phyloP scores from a whole-genome alignment of 2,113 vertebrate species.

The Leucopsar rothschildi region DNA sequence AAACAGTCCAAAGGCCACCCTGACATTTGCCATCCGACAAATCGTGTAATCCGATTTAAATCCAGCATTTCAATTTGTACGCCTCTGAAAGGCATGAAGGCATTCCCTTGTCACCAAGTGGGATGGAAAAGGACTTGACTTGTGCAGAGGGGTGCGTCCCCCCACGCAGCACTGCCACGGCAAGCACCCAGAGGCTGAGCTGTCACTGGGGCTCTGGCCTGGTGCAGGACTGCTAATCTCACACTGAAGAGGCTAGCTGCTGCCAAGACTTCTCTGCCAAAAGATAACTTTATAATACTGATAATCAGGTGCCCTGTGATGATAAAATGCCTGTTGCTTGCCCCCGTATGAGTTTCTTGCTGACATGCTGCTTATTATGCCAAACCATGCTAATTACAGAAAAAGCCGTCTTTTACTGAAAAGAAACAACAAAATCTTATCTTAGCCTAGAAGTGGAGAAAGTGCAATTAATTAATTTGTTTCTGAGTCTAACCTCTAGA shows the following conservation, averaged over 20 bases:
- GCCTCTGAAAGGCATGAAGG: not conserved
- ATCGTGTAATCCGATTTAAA: not conserved
- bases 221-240: conserved; percentile 35
- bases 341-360: conserved; percentile 4
- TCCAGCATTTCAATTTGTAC: not conserved
- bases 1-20: not conserved
- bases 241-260: not conserved
- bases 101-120: not conserved
- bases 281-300: conserved; percentile 51
- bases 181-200: not conserved
- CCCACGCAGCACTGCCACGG: not conserved
- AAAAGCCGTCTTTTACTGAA: conserved; percentile 8
- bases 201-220: not conserved
- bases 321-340: conserved; percentile 38
- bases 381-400: not conserved
- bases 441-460: conserved; percentile 6
- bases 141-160: not conserved
- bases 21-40: not conserved
- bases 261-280: conserved; percentile 58
- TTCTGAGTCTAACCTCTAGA: conserved; percentile 23
- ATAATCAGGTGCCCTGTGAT: conserved; percentile 50
- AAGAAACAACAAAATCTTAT: conserved; percentile 13
- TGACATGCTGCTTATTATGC: conserved; percentile 21
- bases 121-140: not conserved
- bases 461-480: conserved; percentile 53